Base-by-base conservation (phyloP, 2,888 invertebrate species). In the Prionchulus punctatus region DNA sequence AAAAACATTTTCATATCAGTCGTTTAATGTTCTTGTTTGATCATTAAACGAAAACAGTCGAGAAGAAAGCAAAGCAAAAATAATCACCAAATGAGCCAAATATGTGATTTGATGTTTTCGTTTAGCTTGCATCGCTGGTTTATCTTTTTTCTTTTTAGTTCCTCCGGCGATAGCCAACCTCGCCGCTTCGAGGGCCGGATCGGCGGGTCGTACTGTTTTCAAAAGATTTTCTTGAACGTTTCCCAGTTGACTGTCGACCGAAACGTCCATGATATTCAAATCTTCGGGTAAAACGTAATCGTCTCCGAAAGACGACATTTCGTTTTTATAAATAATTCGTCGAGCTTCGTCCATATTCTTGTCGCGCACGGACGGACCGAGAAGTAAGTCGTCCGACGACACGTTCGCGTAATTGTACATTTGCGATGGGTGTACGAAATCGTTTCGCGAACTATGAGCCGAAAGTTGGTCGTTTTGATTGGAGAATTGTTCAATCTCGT, bases 31-130 rank as follows among this genome's bases (percentile, higher is more conserved):
- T n/a, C n/a, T n/a, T n/a, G n/a, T n/a, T n/a, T n/a, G n/a, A n/a
- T n/a, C n/a, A n/a, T n/a, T n/a, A n/a, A n/a, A n/a, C n/a, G n/a
- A n/a, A n/a, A n/a, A n/a, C n/a, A n/a, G n/a, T n/a, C n/a, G n/a
- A n/a, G n/a, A n/a, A n/a, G n/a, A n/a, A 36, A 12, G 36, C 7
- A 18, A 36, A 12, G 36, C 23, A 4, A 45, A 31, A 3, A 3
- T 18, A 53, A 31, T 42, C 3, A 31, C 43, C 53, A 43, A 53
- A 53, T 53, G 23, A 3, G 31, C 43, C 42, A 53, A 42, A 42
- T 42, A 53, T 4, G 43, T 42, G 26, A 53, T 53, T 42, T 53
- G 36, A 42, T 42, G 53, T n/a, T 53, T 53, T 4, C 53, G 31
- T 53, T 43, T 42, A 3, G 31, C 50, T 21, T 4, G 7, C 12